phyloP scores from a whole-genome alignment of 23 tunicate species.

The Botrylloides violaceus region DNA sequence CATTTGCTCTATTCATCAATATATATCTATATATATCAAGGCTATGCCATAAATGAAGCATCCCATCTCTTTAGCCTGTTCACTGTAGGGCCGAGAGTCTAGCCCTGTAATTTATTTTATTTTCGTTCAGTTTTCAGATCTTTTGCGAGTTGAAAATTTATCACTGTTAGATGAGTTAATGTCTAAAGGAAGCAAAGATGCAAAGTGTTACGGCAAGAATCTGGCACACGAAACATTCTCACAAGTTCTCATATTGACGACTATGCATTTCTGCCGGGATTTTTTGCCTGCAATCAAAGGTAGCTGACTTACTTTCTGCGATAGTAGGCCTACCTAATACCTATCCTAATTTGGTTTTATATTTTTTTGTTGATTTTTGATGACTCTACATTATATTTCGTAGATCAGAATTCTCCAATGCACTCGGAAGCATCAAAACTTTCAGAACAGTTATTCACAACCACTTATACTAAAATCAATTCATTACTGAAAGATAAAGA shows the following conservation, averaged over 20 bases:
- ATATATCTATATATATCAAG: too few relatives aligned
- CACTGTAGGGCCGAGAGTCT: too few relatives aligned
- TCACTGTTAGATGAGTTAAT: not conserved
- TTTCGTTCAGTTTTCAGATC: constrained; percentile 3
- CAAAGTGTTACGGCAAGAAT: constrained; percentile 1
- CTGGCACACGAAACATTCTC: too few relatives aligned
- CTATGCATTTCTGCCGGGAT: constrained; percentile 35
- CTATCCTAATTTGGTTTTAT: too few relatives aligned
- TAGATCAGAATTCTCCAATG: not conserved
- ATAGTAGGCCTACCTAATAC: too few relatives aligned
- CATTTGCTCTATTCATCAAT: too few relatives aligned
- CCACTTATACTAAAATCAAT: constrained; percentile 34
- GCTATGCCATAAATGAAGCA: too few relatives aligned
- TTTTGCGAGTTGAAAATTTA: not conserved
- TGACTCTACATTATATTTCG: not conserved
- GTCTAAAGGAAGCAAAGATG: not conserved
- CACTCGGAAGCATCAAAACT: constrained; percentile 3
- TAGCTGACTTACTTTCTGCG: too few relatives aligned
- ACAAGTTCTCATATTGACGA: constrained; percentile 35
- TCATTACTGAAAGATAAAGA: constrained; percentile 54
- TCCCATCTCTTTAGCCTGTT: too few relatives aligned
- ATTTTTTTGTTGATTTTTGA: too few relatives aligned
- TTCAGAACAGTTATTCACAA: constrained; percentile 36
- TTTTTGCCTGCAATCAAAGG: constrained; percentile 10
- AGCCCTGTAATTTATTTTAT: not conserved